Base-by-base conservation (phyloP, 2,888 invertebrate species). In the Nephrocerus scutellatus region DNA sequence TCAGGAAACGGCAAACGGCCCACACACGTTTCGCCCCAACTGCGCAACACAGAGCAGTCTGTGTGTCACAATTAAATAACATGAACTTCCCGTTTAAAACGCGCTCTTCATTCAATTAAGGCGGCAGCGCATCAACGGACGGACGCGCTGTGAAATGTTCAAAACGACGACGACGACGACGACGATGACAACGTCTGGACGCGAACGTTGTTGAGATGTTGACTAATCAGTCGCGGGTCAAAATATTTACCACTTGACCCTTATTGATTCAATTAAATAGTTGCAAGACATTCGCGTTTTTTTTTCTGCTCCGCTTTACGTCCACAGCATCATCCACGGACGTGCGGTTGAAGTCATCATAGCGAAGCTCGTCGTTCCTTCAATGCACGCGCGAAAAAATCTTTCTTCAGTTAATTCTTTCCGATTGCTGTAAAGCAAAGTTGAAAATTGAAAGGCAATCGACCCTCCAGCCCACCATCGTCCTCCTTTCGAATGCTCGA, bases 161-260 rank as follows among this genome's bases (percentile, higher is more conserved):
- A n/a, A n/a, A n/a, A n/a, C n/a, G n/a, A n/a, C n/a, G n/a, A n/a
- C n/a, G n/a, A n/a, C n/a, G n/a, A n/a, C n/a, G n/a, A n/a, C n/a
- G n/a, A n/a, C n/a, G n/a, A n/a, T n/a, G n/a, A n/a, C n/a, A n/a
- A n/a, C n/a, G n/a, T n/a, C n/a, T n/a, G n/a, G n/a, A 51, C 46
- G 53, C 29, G 28, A 16, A 30, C 36, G 37, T 41, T 42, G 38
- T 33, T 36, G 40, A 41, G 46, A 44, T 41, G 32, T 41, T 49
- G 20, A 56, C 59, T 63, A 66, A 66, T 65, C 62, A 63, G 63
- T 62, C 60, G 62, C 63, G 62, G 67, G 67, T 67, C 67, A 67
- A 66, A 67, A 67, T 67, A 67, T 67, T 67, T 67, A 67, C 66
- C 66, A 67, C 66, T 67, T 67, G 67, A 67, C 67, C 67, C 67